Evolutionary conservation across 2,797 vertebrate species (phyloP).

Genomic region (Enteromius trimaculatus): DNA sequence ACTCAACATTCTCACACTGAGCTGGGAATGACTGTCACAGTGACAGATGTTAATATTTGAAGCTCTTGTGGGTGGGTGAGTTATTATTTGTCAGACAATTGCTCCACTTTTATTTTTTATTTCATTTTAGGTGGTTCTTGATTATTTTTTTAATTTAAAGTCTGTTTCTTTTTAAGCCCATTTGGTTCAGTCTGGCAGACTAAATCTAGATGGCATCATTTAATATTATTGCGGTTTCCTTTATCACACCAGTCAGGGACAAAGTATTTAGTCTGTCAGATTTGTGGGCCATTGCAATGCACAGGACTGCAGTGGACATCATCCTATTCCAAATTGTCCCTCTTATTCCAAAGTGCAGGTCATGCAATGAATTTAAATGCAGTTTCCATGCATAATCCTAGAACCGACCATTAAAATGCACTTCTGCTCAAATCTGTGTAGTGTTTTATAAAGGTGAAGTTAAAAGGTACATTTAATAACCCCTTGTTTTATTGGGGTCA

Average conservation of each 20-base stretch:
- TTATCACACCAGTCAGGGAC: neutral
- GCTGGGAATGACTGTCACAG: neutral
- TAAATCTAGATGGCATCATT: neutral
- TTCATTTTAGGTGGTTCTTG: slow-evolving; percentile 7
- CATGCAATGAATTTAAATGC: neutral
- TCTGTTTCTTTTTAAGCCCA: neutral
- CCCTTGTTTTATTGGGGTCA: neutral
- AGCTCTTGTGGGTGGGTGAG: neutral
- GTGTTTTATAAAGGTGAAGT: neutral
- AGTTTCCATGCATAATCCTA: neutral
- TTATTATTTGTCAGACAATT: slow-evolving; percentile 15
- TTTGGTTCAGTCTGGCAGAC: neutral
- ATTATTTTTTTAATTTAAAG: slow-evolving; percentile 11
- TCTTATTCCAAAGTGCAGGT: neutral
- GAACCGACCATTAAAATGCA: neutral
- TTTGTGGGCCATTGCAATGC: neutral
- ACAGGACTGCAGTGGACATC: neutral
- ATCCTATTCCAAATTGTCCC: neutral
- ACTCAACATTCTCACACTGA: slow-evolving; percentile 19
- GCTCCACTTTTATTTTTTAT: no score
- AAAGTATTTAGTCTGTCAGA: neutral
- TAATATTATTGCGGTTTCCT: neutral
- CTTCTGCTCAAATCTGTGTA: neutral
- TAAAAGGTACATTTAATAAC: neutral
- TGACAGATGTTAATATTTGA: slow-evolving; percentile 35